phyloP scores from a whole-genome alignment of 2,888 invertebrate genomes.

The Pteria penguin region DNA sequence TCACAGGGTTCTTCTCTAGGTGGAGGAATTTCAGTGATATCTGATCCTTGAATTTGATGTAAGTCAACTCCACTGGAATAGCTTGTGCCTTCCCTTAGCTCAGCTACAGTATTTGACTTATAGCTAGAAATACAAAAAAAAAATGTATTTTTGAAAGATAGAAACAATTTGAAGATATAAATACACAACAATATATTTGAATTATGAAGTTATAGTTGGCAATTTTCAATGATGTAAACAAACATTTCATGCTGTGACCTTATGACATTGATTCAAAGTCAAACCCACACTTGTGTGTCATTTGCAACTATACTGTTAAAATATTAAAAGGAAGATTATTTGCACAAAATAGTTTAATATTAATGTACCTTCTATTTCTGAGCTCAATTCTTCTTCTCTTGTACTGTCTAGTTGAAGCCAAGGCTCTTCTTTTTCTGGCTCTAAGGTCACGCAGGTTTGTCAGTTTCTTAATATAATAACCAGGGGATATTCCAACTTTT shows the following conservation, averaged over 20 bases:
- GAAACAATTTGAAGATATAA: no score
- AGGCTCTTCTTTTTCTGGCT: slow-evolving; percentile 19
- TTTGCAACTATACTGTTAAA: no score
- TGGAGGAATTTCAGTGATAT: slow-evolving; percentile 14
- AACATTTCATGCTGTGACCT: background rate
- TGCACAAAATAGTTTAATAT: background rate
- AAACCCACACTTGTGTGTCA: no score
- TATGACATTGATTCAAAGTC: background rate
- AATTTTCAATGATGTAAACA: no score
- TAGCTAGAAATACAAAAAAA: background rate
- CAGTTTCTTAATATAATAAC: slow-evolving; percentile 15
- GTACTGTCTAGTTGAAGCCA: background rate
- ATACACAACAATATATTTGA: no score
- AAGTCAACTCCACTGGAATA: background rate
- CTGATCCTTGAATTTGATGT: background rate
- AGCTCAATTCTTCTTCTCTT: slow-evolving; percentile 21
- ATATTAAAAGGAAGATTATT: background rate
- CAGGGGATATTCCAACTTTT: slow-evolving; percentile 19
- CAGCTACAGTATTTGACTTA: slow-evolving; percentile 8
- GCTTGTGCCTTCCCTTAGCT: slow-evolving; percentile 1
- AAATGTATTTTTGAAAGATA: background rate
- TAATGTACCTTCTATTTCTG: slow-evolving; percentile 2
- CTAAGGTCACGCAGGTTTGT: slow-evolving; percentile 10
- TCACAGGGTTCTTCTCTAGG: background rate
- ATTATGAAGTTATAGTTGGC: no score